These are phyloP conservation scores for Listronotus oregonensis DNA, from an alignment of 1,140 invertebrate species.

Conservation along the genomic window DNA sequence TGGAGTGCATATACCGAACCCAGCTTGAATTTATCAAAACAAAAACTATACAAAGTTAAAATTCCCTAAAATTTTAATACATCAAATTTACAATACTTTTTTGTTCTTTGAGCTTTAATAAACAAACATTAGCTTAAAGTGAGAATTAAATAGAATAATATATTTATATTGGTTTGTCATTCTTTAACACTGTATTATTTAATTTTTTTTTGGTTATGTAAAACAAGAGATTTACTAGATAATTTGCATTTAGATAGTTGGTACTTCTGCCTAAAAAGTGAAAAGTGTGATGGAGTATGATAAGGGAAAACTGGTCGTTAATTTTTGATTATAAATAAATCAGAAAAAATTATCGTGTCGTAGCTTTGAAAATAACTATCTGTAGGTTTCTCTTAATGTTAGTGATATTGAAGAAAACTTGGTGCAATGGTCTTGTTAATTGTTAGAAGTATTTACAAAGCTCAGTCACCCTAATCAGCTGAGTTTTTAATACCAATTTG, in stretches of 20 bases:
- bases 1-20: too few relatives aligned
- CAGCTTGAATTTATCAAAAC: too few relatives aligned
- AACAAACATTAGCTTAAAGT: too few relatives aligned
- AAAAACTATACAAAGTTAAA: too few relatives aligned
- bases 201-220: too few relatives aligned
- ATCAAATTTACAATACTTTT: too few relatives aligned
- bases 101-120: too few relatives aligned
- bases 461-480: slow-evolving; percentile 1
- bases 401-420: neutral
- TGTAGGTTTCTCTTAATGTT: slow-evolving; percentile 2
- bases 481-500: slow-evolving; percentile 1
- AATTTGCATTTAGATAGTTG: neutral
- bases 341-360: neutral
- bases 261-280: neutral
- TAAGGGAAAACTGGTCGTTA: neutral
- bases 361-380: neutral
- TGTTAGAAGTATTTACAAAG: neutral
- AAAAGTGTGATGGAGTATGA: slow-evolving; percentile 7
- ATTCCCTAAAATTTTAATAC: too few relatives aligned
- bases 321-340: slow-evolving; percentile 7
- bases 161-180: too few relatives aligned
- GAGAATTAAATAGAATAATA: too few relatives aligned
- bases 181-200: too few relatives aligned
- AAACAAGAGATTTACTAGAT: too few relatives aligned
- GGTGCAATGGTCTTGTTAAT: neutral